phyloP scores from a whole-genome alignment of 2,888 invertebrate species.

The Arctia plantaginis region DNA sequence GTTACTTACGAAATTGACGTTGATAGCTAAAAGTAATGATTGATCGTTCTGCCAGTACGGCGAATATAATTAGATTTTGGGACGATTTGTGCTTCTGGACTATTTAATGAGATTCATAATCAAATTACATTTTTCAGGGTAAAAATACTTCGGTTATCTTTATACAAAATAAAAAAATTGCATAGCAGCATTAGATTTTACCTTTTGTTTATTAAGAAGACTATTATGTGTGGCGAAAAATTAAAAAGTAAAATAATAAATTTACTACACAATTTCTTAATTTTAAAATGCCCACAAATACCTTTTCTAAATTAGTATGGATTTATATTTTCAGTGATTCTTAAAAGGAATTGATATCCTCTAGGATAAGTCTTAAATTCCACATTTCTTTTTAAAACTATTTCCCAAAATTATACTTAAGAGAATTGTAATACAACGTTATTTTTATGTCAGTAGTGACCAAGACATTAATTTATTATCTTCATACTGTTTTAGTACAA shows the following conservation, averaged over 20 bases:
- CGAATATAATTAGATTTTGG: conserved; percentile 29
- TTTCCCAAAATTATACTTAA: background rate
- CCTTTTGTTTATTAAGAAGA: background rate
- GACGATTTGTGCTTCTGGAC: background rate
- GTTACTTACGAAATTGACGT: conserved; percentile 44
- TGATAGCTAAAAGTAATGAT: conserved; percentile 52
- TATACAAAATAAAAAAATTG: background rate
- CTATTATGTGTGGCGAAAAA: background rate
- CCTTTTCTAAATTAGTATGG: too few species aligned
- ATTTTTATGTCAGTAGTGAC: background rate
- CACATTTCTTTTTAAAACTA: background rate
- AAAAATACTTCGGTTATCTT: background rate
- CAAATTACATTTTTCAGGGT: background rate
- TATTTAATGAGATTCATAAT: conserved; percentile 4
- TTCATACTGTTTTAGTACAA: background rate
- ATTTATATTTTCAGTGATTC: background rate
- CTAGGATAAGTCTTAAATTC: background rate
- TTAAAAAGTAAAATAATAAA: too few species aligned
- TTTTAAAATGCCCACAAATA: too few species aligned
- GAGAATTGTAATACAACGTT: background rate
- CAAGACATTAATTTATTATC: background rate
- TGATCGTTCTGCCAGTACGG: conserved; percentile 35
- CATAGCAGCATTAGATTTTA: background rate
- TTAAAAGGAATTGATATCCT: background rate
- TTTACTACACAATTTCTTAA: too few species aligned